A percentile compares a stretch with the other conserved stretches of the same genome.
Evolutionary conservation across 2,888 invertebrate species (phyloP).

Genomic region (Poecilus cupreus): DNA sequence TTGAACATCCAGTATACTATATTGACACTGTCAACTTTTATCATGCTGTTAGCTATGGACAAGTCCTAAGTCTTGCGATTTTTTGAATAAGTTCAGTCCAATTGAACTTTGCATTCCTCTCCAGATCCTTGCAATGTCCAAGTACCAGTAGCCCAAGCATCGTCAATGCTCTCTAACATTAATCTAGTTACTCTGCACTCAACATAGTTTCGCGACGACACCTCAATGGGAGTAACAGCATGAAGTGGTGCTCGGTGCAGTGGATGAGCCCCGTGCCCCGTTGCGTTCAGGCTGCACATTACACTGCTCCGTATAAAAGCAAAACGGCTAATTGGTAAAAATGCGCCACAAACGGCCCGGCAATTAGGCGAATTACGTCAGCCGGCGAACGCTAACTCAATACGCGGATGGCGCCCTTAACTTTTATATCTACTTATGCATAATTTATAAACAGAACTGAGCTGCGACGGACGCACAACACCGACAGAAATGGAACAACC

Average conservation of each 20-base stretch:
- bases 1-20: too few species aligned
- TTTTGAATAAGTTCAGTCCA: too few species aligned
- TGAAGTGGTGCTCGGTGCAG: not conserved
- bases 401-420: slow-evolving; percentile 66
- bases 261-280: not conserved
- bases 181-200: not conserved
- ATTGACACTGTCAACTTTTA: too few species aligned
- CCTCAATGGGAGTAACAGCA: slow-evolving; percentile 30
- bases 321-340: slow-evolving; percentile 68
- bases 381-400: slow-evolving; percentile 68
- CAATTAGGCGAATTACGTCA: slow-evolving; percentile 68
- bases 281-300: not conserved
- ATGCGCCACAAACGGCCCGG: slow-evolving; percentile 68
- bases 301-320: slow-evolving; percentile 62
- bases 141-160: too few species aligned
- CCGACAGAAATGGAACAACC: not conserved
- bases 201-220: slow-evolving; percentile 17
- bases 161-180: not conserved
- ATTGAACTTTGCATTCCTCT: too few species aligned
- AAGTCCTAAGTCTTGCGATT: too few species aligned
- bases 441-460: slow-evolving; percentile 67
- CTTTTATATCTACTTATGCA: slow-evolving; percentile 69
- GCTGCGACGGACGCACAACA: not conserved
- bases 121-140: too few species aligned
- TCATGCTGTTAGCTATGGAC: too few species aligned